A percentile compares a stretch with the other conserved stretches of the same genome.
Conservation (phyloP, 2,888 invertebrate genomes). For the Scotopteryx bipunctaria region DNA sequence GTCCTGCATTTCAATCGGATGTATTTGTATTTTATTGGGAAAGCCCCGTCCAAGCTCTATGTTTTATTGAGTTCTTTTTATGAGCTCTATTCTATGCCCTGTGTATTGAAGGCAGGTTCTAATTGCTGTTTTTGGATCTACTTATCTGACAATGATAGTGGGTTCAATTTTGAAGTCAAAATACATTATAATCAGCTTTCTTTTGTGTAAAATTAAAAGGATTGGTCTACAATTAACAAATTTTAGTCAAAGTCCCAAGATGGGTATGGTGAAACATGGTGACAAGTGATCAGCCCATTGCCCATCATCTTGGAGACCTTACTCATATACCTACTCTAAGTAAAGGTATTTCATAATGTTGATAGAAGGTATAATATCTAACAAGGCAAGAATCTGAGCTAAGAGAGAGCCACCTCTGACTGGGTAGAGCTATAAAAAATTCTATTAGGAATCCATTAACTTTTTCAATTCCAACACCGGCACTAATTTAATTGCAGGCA, state of each 20-base stretch:
- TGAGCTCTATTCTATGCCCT: conserved; percentile 40
- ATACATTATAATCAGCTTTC: too few species aligned
- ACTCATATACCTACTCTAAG: too few species aligned
- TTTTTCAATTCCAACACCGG: conserved; percentile 53
- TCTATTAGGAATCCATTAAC: conserved; percentile 57
- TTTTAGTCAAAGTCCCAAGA: too few species aligned
- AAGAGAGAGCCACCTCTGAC: conserved; percentile 7
- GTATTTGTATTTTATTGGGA: conserved; percentile 80
- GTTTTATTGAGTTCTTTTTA: conserved; percentile 72
- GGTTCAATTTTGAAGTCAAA: too few species aligned
- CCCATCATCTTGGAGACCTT: too few species aligned
- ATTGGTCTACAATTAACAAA: too few species aligned
- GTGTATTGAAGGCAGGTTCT: conserved; percentile 8
- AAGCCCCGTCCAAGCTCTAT: conserved; percentile 62
- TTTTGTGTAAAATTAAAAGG: too few species aligned
- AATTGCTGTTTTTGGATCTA: conserved; percentile 6
- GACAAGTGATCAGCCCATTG: too few species aligned
- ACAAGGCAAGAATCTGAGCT: background rate
- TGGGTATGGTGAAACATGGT: too few species aligned
- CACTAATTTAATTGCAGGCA: conserved; percentile 51
- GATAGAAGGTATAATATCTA: too few species aligned
- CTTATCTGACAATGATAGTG: background rate
- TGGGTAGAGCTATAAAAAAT: conserved; percentile 26
- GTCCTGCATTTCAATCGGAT: conserved; percentile 79
- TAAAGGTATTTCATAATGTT: too few species aligned